A percentile compares a stretch with the other conserved stretches of the same genome.
phyloP scores from a whole-genome alignment of 2,888 invertebrate genomes.

The Lingula anatina region DNA sequence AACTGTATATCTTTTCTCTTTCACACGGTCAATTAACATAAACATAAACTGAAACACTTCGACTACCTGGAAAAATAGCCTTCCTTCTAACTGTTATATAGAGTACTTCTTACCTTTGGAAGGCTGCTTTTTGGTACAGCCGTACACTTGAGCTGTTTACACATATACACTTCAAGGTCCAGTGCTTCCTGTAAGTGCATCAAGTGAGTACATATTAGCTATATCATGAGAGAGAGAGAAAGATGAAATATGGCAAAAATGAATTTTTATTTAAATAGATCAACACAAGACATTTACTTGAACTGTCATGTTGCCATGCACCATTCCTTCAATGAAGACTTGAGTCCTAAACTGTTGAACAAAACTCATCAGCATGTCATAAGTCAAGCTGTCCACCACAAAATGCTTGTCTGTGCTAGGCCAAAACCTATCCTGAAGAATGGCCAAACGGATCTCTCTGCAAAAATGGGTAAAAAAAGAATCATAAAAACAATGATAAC shows the following conservation, averaged over 20 bases:
- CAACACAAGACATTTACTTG: too few species aligned
- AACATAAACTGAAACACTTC: not conserved
- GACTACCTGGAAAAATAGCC: not conserved
- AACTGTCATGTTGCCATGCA: constrained; percentile 72
- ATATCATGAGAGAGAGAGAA: too few species aligned
- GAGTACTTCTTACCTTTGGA: constrained; percentile 9
- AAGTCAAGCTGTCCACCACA: constrained; percentile 49
- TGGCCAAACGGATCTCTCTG: constrained; percentile 67
- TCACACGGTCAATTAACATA: too few species aligned
- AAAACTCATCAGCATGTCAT: constrained; percentile 61
- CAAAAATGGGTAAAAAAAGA: constrained; percentile 9
- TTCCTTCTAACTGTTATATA: not conserved
- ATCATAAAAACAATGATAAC: too few species aligned
- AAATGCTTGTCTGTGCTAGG: constrained; percentile 65
- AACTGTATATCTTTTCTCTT: too few species aligned
- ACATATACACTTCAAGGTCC: constrained; percentile 8
- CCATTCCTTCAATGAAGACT: constrained; percentile 67
- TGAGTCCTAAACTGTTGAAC: constrained; percentile 59
- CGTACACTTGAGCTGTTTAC: constrained; percentile 8
- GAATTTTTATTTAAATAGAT: too few species aligned
- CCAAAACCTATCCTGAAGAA: constrained; percentile 65
- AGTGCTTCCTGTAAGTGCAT: constrained; percentile 14
- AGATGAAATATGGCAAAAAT: too few species aligned
- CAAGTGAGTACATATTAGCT: too few species aligned
- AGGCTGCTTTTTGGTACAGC: constrained; percentile 6